A percentile compares a stretch with the other conserved stretches of the same genome.
These are phyloP conservation scores for Eulemur coronatus DNA, from an alignment of 2,797 vertebrate species.

Conservation along the genomic window DNA sequence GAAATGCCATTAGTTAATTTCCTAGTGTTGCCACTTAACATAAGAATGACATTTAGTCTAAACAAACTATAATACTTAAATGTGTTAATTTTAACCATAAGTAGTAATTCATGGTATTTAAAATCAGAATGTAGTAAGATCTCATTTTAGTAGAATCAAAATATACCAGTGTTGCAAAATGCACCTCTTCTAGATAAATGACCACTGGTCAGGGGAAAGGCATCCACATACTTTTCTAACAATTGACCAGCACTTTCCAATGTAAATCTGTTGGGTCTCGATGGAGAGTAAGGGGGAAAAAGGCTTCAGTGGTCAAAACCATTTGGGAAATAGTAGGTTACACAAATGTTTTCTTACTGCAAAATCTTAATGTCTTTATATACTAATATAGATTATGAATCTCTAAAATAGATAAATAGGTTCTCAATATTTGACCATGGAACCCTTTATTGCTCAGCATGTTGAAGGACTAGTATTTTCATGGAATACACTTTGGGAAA, in stretches of 20 bases:
- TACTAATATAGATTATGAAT: background rate
- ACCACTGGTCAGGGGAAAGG: background rate
- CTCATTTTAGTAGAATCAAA: conserved; percentile 29
- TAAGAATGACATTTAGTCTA: conserved; percentile 55
- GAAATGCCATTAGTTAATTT: conserved; percentile 59
- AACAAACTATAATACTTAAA: conserved; percentile 59
- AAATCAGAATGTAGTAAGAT: conserved; percentile 34
- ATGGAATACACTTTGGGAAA: conserved; percentile 4
- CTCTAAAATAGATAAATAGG: background rate
- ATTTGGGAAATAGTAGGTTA: background rate
- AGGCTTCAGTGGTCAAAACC: background rate
- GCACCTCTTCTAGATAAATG: background rate
- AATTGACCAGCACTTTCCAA: background rate
- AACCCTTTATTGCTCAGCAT: background rate
- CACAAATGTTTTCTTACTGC: background rate
- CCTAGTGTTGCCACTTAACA: conserved; percentile 60
- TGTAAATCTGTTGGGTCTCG: background rate
- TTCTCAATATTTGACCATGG: background rate
- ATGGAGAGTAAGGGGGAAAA: background rate
- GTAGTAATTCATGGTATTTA: conserved; percentile 43
- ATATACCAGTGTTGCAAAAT: background rate
- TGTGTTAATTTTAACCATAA: conserved; percentile 56
- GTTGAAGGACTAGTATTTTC: conserved; percentile 11
- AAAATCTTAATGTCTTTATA: background rate
- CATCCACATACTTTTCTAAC: background rate